These are phyloP conservation scores for Sesamia inferens DNA, from an alignment of 2,888 invertebrate genomes.

Conservation along the genomic window DNA sequence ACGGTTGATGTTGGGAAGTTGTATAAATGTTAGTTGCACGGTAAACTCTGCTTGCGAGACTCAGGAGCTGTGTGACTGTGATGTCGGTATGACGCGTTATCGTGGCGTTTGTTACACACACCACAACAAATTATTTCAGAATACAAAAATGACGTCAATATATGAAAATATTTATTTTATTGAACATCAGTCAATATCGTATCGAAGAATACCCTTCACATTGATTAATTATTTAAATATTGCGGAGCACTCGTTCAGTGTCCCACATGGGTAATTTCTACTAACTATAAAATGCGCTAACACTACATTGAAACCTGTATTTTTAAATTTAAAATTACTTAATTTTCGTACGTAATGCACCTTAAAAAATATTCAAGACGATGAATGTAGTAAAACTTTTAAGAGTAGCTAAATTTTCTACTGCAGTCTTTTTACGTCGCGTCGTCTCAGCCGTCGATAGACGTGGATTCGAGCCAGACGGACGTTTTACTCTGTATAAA, in stretches of 20 bases:
- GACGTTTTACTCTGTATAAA: neutral
- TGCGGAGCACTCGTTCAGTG: too few relatives aligned
- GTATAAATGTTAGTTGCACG: too few relatives aligned
- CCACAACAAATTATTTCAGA: neutral
- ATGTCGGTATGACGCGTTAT: too few relatives aligned
- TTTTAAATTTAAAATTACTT: neutral
- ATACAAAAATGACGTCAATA: constrained; percentile 12
- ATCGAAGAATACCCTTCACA: constrained; percentile 19
- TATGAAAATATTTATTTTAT: constrained; percentile 15
- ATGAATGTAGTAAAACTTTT: neutral
- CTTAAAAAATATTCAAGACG: neutral
- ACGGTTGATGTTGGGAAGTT: too few relatives aligned
- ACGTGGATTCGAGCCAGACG: too few relatives aligned
- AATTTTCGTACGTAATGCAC: constrained; percentile 16
- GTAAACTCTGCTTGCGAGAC: too few relatives aligned
- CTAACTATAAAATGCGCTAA: constrained; percentile 9
- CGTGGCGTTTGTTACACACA: too few relatives aligned
- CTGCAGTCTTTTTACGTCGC: constrained; percentile 7
- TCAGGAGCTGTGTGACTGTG: too few relatives aligned
- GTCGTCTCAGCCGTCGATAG: too few relatives aligned
- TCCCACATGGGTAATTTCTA: neutral
- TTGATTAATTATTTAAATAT: neutral
- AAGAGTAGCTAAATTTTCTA: neutral
- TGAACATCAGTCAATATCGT: constrained; percentile 44
- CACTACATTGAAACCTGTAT: neutral